phyloP scores from a whole-genome alignment of 2,888 invertebrate genomes.

The Antheraea assamensis region DNA sequence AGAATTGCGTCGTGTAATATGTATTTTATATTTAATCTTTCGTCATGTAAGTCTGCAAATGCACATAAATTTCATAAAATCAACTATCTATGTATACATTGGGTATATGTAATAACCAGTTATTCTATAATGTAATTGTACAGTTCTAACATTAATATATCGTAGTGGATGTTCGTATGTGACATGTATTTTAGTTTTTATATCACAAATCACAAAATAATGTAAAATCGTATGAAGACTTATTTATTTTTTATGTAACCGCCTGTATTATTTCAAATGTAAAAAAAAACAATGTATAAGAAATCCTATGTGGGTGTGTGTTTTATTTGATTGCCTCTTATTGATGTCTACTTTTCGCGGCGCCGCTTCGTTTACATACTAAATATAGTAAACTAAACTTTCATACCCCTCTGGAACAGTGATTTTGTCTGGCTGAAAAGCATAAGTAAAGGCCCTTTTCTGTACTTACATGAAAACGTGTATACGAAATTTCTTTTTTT shows the following conservation, averaged over 20 bases:
- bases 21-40: not conserved
- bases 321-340: constrained; percentile 15
- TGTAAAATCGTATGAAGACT: constrained; percentile 54
- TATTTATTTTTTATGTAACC: constrained; percentile 81
- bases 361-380: too few relatives aligned
- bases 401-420: too few relatives aligned
- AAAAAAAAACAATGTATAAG: constrained; percentile 54
- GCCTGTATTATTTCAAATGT: constrained; percentile 80
- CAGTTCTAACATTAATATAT: not conserved
- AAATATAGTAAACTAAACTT: too few relatives aligned
- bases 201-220: constrained; percentile 51
- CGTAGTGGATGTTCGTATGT: constrained; percentile 29
- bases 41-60: not conserved
- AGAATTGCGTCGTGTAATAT: too few relatives aligned
- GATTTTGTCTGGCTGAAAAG: too few relatives aligned
- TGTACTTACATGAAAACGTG: too few relatives aligned
- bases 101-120: not conserved
- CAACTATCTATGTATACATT: not conserved
- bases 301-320: constrained; percentile 17
- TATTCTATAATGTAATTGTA: constrained; percentile 6
- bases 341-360: not conserved
- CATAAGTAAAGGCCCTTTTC: too few relatives aligned
- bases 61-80: not conserved
- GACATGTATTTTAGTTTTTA: constrained; percentile 25
- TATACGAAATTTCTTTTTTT: too few relatives aligned